Evolutionary conservation across 2,797 vertebrate genomes (phyloP).

Genomic region (Gymnocypris eckloni): DNA sequence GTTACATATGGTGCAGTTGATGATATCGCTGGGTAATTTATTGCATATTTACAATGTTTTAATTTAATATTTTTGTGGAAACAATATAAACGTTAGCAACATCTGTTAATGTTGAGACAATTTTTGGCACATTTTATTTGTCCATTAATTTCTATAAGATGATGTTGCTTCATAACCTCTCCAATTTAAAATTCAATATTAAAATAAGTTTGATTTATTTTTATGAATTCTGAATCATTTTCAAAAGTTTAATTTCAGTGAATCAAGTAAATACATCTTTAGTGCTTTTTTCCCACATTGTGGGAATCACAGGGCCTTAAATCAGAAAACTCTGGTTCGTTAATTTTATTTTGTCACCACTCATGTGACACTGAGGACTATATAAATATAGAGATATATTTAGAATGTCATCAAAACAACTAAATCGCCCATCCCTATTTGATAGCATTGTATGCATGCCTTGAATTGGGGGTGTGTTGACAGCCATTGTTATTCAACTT

Average conservation of each 20-base stretch:
- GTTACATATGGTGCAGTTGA: background rate
- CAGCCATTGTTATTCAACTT: constrained; percentile 21
- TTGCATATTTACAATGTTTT: background rate
- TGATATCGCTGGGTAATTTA: background rate
- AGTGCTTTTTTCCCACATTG: too few species aligned
- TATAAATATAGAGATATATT: background rate
- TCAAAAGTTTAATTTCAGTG: background rate
- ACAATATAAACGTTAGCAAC: background rate
- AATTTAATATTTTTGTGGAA: background rate
- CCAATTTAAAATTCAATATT: too few species aligned
- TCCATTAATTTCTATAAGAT: background rate
- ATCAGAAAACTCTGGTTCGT: too few species aligned
- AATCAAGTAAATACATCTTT: background rate
- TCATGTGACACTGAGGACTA: too few species aligned
- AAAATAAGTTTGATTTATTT: background rate
- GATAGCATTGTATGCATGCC: background rate
- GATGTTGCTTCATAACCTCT: too few species aligned
- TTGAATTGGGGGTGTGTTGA: constrained; percentile 26
- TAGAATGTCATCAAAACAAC: background rate
- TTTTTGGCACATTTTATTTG: background rate
- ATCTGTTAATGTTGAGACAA: background rate
- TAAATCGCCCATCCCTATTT: background rate
- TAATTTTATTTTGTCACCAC: too few species aligned
- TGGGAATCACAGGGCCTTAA: too few species aligned
- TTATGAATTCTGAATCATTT: background rate